Evolutionary conservation across 2,888 invertebrate species (phyloP).

Genomic region (Drosophila atripex): DNA sequence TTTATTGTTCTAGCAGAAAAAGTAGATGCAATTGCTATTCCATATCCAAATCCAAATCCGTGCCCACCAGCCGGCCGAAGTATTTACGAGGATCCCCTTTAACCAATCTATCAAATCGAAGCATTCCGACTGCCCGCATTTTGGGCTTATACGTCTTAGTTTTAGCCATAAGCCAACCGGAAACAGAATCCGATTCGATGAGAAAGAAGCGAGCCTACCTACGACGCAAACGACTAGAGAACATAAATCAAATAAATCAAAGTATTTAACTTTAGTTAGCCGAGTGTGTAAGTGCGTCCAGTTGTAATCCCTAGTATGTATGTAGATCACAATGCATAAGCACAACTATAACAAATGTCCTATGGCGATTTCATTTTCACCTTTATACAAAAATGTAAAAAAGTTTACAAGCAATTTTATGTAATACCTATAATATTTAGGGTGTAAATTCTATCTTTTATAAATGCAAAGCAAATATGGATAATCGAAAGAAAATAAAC

Average conservation of each 20-base stretch:
- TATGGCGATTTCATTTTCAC: constrained; percentile 49
- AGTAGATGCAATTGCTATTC: constrained; percentile 38
- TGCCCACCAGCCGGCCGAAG: constrained; percentile 38
- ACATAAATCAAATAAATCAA: constrained; percentile 32
- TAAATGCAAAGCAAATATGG: constrained; percentile 38
- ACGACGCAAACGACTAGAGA: constrained; percentile 14
- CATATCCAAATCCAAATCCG: constrained; percentile 3
- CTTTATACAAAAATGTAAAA: constrained; percentile 61
- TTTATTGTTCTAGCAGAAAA: constrained; percentile 72
- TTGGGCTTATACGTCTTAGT: constrained; percentile 47
- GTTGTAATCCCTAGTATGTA: constrained; percentile 36
- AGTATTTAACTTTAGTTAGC: constrained; percentile 31
- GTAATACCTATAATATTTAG: constrained; percentile 56
- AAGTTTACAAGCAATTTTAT: constrained; percentile 58
- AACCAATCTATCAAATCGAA: constrained; percentile 34
- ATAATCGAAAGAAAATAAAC: constrained; percentile 35
- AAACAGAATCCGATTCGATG: constrained; percentile 13
- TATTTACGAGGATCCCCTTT: constrained; percentile 47
- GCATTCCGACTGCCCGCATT: constrained; percentile 61
- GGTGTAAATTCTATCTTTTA: constrained; percentile 33
- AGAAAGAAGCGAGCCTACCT: constrained; percentile 8
- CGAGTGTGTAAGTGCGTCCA: constrained; percentile 36
- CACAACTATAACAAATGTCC: constrained; percentile 41
- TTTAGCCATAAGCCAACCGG: constrained; percentile 49
- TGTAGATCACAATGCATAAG: constrained; percentile 35